Evolutionary conservation across 1,140 invertebrate species (phyloP), one percentile per base, ranked within the genome.

Genomic region (Drosophila cardini): DNA sequence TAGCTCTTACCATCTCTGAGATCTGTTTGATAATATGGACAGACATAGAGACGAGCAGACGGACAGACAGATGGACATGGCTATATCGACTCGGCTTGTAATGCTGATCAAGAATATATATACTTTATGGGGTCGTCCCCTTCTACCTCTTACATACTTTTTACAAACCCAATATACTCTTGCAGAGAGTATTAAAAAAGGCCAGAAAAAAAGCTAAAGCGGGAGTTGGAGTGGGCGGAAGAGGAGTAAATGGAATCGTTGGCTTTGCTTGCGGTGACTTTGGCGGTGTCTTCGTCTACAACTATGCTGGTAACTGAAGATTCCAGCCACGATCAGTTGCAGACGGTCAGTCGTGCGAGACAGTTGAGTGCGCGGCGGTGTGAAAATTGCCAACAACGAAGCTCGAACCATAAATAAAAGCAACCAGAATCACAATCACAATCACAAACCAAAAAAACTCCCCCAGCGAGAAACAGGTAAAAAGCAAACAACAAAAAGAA

Each of bases 301-400:
- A 81, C 73, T 90, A 72, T 80, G 79, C 72, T 91, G 90, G 90
- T 91, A 89, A 91, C 86, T 84, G 60, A 84, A 89, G 86, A 74
- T 68, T 68, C 45, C 55, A 80, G 64, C 71, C 78, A 74, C 72
- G 90, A 91, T 91, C 90, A 91, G 90, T 91, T 90, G 86, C 83
- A 91, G 86, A 91, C 90, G 81, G 81, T 89, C 75, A 86, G 86
- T 91, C 90, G 90, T 85, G 83, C 90, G 78, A 87, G 86, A 85
- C 83, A 91, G 90, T 91, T 91, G 90, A 76, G 90, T 89, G 86
- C 80, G 87, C 89, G 83, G 78, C 90, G 90, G 83, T 90, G 72
- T 80, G 73, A 84, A 75, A 84, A 80, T 72, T 68, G 67, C 65
- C 75, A 70, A 75, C 71, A 42, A 52, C 76, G 64, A 75, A 75